Conservation (phyloP, 2,888 invertebrate species). For the Troglohyphantes excavatus region DNA sequence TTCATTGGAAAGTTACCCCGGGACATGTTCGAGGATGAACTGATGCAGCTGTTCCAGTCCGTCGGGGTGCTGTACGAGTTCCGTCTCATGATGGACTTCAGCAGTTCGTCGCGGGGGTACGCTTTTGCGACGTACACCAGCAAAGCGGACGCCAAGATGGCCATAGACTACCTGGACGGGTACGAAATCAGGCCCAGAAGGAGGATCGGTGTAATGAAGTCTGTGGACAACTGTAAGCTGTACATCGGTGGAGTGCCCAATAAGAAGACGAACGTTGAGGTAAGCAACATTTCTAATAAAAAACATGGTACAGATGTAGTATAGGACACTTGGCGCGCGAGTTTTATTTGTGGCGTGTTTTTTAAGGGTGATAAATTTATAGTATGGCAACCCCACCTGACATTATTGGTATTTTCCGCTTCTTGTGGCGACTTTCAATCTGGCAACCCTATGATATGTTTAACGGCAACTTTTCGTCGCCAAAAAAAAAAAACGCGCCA, state of each 20-base stretch:
- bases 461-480: no score
- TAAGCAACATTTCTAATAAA: no score
- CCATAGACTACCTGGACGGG: constrained; percentile 87
- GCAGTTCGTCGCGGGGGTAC: constrained; percentile 89
- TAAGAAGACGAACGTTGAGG: constrained; percentile 86
- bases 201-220: constrained; percentile 88
- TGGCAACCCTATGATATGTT: no score
- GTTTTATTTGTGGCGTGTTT: no score
- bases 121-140: constrained; percentile 88
- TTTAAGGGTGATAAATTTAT: no score
- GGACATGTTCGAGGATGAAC: constrained; percentile 89
- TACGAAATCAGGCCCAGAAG: constrained; percentile 87
- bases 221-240: constrained; percentile 91
- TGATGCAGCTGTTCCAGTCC: constrained; percentile 88
- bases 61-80: constrained; percentile 89
- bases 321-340: no score
- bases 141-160: constrained; percentile 86
- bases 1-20: constrained; percentile 91
- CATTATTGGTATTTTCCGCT: no score
- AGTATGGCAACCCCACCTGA: no score
- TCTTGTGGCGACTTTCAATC: no score
- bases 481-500: no score
- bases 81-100: constrained; percentile 89
- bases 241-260: constrained; percentile 89
- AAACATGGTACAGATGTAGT: no score